Evolutionary conservation across 2,113 vertebrate genomes (phyloP).

Genomic region (Vanacampus margaritifer): DNA sequence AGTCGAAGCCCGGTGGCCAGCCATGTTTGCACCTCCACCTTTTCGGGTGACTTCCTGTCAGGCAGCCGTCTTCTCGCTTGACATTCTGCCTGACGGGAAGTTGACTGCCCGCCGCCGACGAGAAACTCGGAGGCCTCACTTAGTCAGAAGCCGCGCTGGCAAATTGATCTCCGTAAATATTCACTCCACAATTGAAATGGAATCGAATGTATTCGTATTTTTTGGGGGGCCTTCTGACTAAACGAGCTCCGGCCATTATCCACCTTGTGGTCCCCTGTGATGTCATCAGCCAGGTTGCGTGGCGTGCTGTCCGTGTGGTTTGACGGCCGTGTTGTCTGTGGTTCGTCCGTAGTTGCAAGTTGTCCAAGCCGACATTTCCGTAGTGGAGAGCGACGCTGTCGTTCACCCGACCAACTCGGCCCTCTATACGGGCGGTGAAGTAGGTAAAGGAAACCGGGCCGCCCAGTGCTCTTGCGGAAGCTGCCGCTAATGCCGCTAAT

Average conservation of each 20-base stretch:
- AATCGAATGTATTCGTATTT: too few relatives aligned
- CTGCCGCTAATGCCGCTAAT: conserved; percentile 24
- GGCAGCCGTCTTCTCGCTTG: not conserved
- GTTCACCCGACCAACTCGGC: conserved; percentile 99
- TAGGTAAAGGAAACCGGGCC: conserved; percentile 89
- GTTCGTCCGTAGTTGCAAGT: conserved; percentile 95
- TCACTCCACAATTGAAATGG: too few relatives aligned
- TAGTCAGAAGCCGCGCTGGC: conserved; percentile 2
- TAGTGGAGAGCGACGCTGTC: conserved; percentile 97
- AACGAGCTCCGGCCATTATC: conserved; percentile 12
- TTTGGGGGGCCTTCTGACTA: conserved; percentile 3
- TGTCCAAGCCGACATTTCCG: conserved; percentile 99
- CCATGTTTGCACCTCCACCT: not conserved
- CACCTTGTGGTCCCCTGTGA: conserved; percentile 40
- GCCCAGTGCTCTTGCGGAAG: conserved; percentile 6
- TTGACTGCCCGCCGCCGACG: not conserved
- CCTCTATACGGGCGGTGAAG: conserved; percentile 98
- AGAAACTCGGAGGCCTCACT: conserved; percentile 31
- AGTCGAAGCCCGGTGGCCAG: conserved; percentile 49
- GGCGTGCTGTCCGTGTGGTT: conserved; percentile 50
- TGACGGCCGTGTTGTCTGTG: conserved; percentile 86
- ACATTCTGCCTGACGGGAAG: conserved; percentile 3
- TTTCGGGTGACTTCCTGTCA: not conserved
- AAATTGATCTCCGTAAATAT: not conserved
- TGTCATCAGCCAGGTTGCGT: conserved; percentile 14